phyloP scores from a whole-genome alignment of 2,797 vertebrate genomes.

The Rhynchotus rufescens region DNA sequence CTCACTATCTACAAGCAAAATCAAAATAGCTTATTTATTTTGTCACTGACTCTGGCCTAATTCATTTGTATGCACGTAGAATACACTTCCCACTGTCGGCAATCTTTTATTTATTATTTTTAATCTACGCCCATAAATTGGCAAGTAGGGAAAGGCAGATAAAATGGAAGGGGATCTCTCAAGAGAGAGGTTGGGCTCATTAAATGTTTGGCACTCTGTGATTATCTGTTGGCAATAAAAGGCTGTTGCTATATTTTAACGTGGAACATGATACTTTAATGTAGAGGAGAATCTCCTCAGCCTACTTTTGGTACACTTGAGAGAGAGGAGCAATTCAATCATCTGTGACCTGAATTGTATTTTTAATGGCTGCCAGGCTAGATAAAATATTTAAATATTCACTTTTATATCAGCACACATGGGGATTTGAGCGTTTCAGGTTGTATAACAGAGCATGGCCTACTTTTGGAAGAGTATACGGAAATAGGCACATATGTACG shows the following conservation, averaged over 20 bases:
- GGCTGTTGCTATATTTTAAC: background rate
- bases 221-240: constrained; percentile 1
- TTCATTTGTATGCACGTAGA: background rate
- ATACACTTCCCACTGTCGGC: background rate
- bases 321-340: constrained; percentile 24
- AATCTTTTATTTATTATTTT: constrained; percentile 13
- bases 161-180: background rate
- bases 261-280: background rate
- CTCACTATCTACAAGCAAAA: background rate
- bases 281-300: constrained; percentile 8
- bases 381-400: constrained; percentile 70
- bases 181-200: background rate
- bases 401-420: constrained; percentile 46
- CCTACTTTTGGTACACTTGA: constrained; percentile 22
- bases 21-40: background rate
- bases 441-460: constrained; percentile 54
- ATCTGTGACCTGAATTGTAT: constrained; percentile 49
- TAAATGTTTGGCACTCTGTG: constrained; percentile 38
- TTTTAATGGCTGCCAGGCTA: constrained; percentile 48
- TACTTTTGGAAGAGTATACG: constrained; percentile 19
- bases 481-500: background rate
- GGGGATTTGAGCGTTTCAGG: constrained; percentile 27
- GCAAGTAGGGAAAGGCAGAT: background rate
- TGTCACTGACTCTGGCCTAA: background rate
- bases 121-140: constrained; percentile 6